These are phyloP conservation scores for Sebastes umbrosus DNA, from an alignment of 2,797 vertebrate genomes.

Conservation along the genomic window DNA sequence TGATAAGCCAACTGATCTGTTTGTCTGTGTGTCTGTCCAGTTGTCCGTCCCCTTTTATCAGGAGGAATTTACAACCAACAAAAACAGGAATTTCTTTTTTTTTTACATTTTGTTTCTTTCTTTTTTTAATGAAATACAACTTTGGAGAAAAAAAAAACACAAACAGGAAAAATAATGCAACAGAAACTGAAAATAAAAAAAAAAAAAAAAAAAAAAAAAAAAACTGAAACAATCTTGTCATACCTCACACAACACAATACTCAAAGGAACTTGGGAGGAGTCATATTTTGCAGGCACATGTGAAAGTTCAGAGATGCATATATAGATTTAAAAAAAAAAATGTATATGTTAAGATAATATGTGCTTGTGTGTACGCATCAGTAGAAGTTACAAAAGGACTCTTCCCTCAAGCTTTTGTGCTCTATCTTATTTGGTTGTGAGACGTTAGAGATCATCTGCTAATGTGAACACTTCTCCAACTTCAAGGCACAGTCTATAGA, in stretches of 20 bases:
- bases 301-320: constrained; percentile 72
- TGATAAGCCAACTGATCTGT: constrained; percentile 82
- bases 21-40: constrained; percentile 79
- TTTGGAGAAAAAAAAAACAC: constrained; percentile 70
- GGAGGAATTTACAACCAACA: constrained; percentile 81
- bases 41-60: constrained; percentile 83
- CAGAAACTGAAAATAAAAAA: constrained; percentile 71
- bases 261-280: constrained; percentile 80
- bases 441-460: not conserved
- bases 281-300: constrained; percentile 77
- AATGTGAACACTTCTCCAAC: constrained; percentile 30
- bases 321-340: constrained; percentile 52
- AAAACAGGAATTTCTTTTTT: constrained; percentile 79
- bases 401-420: constrained; percentile 61
- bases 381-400: constrained; percentile 70
- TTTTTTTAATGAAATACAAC: constrained; percentile 69
- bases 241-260: constrained; percentile 87
- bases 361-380: constrained; percentile 74
- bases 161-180: constrained; percentile 78
- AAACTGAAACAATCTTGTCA: constrained; percentile 82
- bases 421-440: constrained; percentile 35
- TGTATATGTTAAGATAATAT: constrained; percentile 65
- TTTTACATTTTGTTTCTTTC: constrained; percentile 64
- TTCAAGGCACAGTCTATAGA: constrained; percentile 34
- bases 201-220: constrained; percentile 50